phyloP scores from a whole-genome alignment of 2,888 invertebrate species.

The Tromatobia lineatoria region DNA sequence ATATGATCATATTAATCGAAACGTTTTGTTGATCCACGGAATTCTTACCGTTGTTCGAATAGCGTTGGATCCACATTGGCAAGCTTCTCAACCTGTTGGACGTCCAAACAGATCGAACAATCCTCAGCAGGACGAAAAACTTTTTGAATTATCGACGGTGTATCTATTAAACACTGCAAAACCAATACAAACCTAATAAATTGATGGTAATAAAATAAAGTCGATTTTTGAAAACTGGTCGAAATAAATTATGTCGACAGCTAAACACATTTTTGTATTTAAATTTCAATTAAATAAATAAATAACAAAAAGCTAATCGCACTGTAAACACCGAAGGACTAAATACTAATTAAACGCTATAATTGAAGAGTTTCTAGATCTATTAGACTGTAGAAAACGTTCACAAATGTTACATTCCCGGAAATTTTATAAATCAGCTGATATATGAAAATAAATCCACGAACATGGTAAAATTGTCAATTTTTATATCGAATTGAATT shows the following conservation, averaged over 20 bases:
- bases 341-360: too few species aligned
- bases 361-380: too few species aligned
- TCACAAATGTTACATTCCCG: too few species aligned
- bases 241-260: not conserved
- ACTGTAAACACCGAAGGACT: too few species aligned
- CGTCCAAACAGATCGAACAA: slow-evolving; percentile 91
- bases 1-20: not conserved
- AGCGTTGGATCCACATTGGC: slow-evolving; percentile 88
- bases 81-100: slow-evolving; percentile 89
- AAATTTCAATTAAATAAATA: not conserved
- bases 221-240: not conserved
- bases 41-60: slow-evolving; percentile 90
- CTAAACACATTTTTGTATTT: not conserved
- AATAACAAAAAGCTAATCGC: too few species aligned
- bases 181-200: slow-evolving; percentile 10
- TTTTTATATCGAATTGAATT: too few species aligned
- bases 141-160: slow-evolving; percentile 78
- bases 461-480: too few species aligned
- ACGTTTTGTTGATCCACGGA: not conserved
- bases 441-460: too few species aligned
- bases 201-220: not conserved
- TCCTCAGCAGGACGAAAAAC: slow-evolving; percentile 92
- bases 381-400: too few species aligned
- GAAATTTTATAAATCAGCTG: too few species aligned
- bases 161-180: slow-evolving; percentile 79